These are phyloP conservation scores for Torymus texanus DNA, from an alignment of 2,888 invertebrate genomes.

Conservation along the genomic window DNA sequence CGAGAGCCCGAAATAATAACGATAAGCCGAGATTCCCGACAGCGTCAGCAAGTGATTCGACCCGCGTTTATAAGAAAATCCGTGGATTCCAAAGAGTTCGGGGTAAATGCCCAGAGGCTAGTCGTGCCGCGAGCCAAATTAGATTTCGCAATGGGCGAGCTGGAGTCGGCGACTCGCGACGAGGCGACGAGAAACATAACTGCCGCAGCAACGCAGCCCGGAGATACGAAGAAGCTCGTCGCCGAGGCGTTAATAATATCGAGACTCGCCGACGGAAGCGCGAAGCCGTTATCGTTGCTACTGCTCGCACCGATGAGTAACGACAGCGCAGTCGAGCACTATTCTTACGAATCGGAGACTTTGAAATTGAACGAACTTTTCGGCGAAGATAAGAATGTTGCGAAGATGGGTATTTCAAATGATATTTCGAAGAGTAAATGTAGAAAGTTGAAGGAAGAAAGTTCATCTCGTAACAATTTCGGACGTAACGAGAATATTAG, in stretches of 20 bases:
- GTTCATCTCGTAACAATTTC: slow-evolving; percentile 31
- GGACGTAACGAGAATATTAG: neutral
- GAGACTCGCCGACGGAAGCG: neutral
- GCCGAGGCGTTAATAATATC: slow-evolving; percentile 19
- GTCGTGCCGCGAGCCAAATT: neutral
- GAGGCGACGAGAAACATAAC: too few relatives aligned
- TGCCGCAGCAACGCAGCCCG: neutral
- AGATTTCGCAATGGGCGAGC: neutral
- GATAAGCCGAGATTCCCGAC: neutral
- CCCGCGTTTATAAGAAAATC: neutral
- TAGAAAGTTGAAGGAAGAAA: too few relatives aligned
- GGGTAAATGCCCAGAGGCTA: slow-evolving; percentile 2
- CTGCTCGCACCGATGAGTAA: neutral
- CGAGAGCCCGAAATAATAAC: slow-evolving; percentile 6
- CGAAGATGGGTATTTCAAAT: too few relatives aligned
- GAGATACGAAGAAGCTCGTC: neutral
- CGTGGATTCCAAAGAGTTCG: slow-evolving; percentile 5
- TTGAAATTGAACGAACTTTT: neutral
- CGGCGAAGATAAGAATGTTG: neutral
- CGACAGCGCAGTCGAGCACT: neutral
- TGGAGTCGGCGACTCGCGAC: too few relatives aligned
- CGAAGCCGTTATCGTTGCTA: neutral
- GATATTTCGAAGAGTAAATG: too few relatives aligned
- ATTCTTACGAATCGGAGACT: slow-evolving; percentile 1
- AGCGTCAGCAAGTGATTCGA: slow-evolving; percentile 15